These are phyloP conservation scores for Siniperca scherzeri DNA, from an alignment of 2,797 vertebrate species.

Conservation along the genomic window DNA sequence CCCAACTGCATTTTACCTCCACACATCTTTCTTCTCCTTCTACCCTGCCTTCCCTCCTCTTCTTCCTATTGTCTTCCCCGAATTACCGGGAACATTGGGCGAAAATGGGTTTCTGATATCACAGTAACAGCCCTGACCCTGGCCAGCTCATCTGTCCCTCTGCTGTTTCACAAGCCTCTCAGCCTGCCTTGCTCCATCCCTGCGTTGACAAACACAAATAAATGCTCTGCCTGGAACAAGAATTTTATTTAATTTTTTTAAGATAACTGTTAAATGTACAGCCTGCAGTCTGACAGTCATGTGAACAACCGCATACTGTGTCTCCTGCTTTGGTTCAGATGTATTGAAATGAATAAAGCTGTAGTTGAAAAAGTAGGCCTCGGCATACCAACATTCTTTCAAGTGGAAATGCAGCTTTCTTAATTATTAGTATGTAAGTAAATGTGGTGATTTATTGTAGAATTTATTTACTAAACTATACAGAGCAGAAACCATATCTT, in stretches of 20 bases:
- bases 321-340: slow-evolving; percentile 23
- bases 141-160: slow-evolving; percentile 67
- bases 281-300: slow-evolving; percentile 25
- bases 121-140: slow-evolving; percentile 64
- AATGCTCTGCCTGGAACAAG: slow-evolving; percentile 40
- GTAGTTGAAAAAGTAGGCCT: neutral
- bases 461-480: neutral
- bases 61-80: slow-evolving; percentile 47
- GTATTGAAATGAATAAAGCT: slow-evolving; percentile 24
- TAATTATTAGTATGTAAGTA: neutral
- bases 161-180: slow-evolving; percentile 67
- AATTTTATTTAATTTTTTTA: neutral
- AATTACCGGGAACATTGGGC: slow-evolving; percentile 57
- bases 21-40: slow-evolving; percentile 33
- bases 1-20: slow-evolving; percentile 24
- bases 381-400: neutral
- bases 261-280: slow-evolving; percentile 37
- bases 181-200: slow-evolving; percentile 38
- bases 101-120: slow-evolving; percentile 80
- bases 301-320: slow-evolving; percentile 32
- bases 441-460: neutral
- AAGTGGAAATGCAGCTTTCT: neutral
- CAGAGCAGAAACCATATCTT: neutral
- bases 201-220: slow-evolving; percentile 60
- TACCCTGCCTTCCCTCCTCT: neutral